Percentiles rank a stretch among this genome's conserved stretches.
phyloP scores from a whole-genome alignment of 1,140 invertebrate genomes.

The Araneus ventricosus region DNA sequence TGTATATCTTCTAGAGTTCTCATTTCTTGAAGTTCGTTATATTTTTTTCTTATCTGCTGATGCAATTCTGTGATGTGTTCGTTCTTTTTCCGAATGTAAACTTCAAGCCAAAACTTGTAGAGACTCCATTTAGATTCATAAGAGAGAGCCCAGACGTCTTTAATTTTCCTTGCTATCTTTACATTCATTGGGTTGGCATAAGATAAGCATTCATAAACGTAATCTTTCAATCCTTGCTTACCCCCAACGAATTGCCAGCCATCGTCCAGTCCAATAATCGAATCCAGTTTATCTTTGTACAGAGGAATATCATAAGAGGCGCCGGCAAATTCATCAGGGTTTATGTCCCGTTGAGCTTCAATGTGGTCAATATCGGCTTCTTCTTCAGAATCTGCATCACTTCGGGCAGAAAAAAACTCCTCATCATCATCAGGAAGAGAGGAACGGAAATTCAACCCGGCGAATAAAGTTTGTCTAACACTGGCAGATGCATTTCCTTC shows the following conservation, averaged over 20 bases:
- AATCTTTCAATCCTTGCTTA: neutral
- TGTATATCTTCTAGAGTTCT: conserved; percentile 9
- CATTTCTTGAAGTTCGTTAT: conserved; percentile 21
- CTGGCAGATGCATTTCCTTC: neutral
- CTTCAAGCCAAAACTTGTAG: conserved; percentile 45
- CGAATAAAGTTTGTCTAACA: neutral
- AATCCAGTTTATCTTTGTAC: neutral
- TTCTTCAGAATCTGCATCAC: neutral
- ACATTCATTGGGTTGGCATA: neutral
- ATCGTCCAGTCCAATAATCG: neutral
- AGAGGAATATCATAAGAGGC: neutral
- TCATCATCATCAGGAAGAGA: neutral
- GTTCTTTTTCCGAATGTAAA: neutral
- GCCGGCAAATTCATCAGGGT: conserved; percentile 19
- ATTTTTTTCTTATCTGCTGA: neutral
- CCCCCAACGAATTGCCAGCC: conserved; percentile 49
- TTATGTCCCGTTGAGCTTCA: conserved; percentile 16
- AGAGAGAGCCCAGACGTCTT: conserved; percentile 25
- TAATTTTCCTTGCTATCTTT: neutral
- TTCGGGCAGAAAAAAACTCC: neutral
- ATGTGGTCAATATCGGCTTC: conserved; percentile 54
- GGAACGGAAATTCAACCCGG: too few relatives aligned
- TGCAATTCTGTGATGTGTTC: neutral
- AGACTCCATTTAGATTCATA: conserved; percentile 26
- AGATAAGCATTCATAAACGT: neutral